Evolutionary conservation across 1,140 invertebrate genomes (phyloP).

Genomic region (Microvelia longipes): DNA sequence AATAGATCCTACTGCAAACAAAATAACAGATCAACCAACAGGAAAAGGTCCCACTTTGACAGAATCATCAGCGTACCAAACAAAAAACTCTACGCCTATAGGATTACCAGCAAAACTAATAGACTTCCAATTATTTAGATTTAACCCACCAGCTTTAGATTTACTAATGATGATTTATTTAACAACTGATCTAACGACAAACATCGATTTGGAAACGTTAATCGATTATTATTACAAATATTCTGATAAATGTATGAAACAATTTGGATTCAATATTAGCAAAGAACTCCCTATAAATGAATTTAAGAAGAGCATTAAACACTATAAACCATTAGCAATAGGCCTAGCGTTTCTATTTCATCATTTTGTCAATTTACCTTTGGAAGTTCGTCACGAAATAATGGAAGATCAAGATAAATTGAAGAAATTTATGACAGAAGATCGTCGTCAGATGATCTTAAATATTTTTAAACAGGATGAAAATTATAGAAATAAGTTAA

Average conservation of each 20-base stretch:
- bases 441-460: not conserved
- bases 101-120: not conserved
- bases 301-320: not conserved
- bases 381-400: not conserved
- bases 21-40: too few species aligned
- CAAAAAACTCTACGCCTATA: too few species aligned
- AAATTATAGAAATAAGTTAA: not conserved
- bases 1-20: too few species aligned
- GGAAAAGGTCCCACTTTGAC: too few species aligned
- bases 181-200: not conserved
- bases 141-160: not conserved
- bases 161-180: not conserved
- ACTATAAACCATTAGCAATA: not conserved
- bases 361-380: not conserved
- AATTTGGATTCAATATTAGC: not conserved
- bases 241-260: not conserved
- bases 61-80: too few species aligned
- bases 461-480: not conserved
- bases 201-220: not conserved
- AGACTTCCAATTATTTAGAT: not conserved
- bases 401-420: not conserved
- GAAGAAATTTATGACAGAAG: not conserved
- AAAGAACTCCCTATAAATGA: not conserved
- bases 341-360: not conserved
- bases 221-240: not conserved